Evolutionary conservation across 2,888 invertebrate genomes (phyloP).

Genomic region (Drosophila atripex): DNA sequence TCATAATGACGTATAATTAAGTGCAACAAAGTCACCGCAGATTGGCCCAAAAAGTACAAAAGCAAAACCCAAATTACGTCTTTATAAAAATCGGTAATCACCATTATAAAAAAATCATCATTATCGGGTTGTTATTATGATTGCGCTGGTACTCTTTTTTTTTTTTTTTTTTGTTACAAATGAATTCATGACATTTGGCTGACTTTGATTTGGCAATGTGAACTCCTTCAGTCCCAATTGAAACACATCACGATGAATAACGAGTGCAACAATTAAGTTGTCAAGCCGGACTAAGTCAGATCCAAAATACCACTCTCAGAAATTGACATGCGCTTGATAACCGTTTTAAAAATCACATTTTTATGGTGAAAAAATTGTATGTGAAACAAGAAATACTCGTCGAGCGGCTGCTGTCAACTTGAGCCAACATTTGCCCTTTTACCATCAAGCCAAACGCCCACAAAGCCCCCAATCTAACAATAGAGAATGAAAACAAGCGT

Average conservation of each 20-base stretch:
- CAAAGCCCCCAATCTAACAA: slow-evolving; percentile 27
- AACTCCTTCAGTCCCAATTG: slow-evolving; percentile 51
- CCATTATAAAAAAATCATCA: slow-evolving; percentile 41
- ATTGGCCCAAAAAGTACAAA: slow-evolving; percentile 46
- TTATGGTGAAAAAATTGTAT: slow-evolving; percentile 23
- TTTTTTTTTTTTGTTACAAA: slow-evolving; percentile 40
- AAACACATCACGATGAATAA: slow-evolving; percentile 15
- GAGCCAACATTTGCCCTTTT: slow-evolving; percentile 65
- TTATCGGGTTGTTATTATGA: slow-evolving; percentile 27
- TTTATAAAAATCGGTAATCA: slow-evolving; percentile 39
- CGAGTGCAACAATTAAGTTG: slow-evolving; percentile 66
- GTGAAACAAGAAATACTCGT: slow-evolving; percentile 19
- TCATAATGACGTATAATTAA: slow-evolving; percentile 53
- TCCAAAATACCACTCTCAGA: slow-evolving; percentile 49
- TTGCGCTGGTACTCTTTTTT: slow-evolving; percentile 31
- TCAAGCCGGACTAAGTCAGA: slow-evolving; percentile 43
- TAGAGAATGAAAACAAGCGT: slow-evolving; percentile 26
- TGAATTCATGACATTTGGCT: slow-evolving; percentile 53
- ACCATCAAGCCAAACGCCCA: slow-evolving; percentile 50
- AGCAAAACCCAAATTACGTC: slow-evolving; percentile 18
- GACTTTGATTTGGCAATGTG: slow-evolving; percentile 62
- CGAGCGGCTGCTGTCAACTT: slow-evolving; percentile 48
- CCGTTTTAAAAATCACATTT: slow-evolving; percentile 51
- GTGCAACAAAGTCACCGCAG: slow-evolving; percentile 48
- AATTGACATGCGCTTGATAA: slow-evolving; percentile 71